Conservation (phyloP, 2,888 invertebrate species). For the Synanthedon andrenaeformis region DNA sequence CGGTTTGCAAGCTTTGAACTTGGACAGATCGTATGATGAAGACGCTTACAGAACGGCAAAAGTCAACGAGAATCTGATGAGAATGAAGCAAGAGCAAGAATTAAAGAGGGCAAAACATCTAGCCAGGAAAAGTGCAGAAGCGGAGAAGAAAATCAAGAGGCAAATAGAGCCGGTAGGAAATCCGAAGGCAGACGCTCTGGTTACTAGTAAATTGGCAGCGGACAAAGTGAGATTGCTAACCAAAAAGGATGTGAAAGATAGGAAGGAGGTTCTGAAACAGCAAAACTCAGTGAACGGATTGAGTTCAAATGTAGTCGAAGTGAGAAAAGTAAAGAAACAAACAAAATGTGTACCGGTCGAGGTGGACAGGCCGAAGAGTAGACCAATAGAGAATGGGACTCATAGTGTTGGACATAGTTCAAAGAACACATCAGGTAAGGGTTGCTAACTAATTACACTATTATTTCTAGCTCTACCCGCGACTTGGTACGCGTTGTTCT, state of each 20-base stretch:
- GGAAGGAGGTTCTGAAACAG: slow-evolving; percentile 50
- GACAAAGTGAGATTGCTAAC: slow-evolving; percentile 54
- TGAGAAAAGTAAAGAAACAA: slow-evolving; percentile 46
- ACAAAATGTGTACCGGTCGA: slow-evolving; percentile 35
- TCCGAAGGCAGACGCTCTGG: slow-evolving; percentile 46
- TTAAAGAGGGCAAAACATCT: slow-evolving; percentile 40
- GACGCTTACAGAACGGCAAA: slow-evolving; percentile 59
- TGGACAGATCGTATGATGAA: slow-evolving; percentile 57
- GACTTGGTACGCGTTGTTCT: no score
- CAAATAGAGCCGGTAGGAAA: slow-evolving; percentile 48
- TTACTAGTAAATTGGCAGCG: slow-evolving; percentile 41
- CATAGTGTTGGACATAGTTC: slow-evolving; percentile 29
- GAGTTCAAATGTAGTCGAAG: slow-evolving; percentile 28
- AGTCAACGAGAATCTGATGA: slow-evolving; percentile 62
- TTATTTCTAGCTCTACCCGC: no score
- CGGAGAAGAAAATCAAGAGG: slow-evolving; percentile 33
- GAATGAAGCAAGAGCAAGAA: slow-evolving; percentile 54
- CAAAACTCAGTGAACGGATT: slow-evolving; percentile 43
- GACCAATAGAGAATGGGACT: slow-evolving; percentile 44
- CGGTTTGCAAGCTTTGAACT: slow-evolving; percentile 61
- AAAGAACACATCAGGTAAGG: slow-evolving; percentile 36
- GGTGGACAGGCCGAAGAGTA: slow-evolving; percentile 32
- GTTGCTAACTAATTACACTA: neutral
- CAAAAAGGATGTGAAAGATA: slow-evolving; percentile 53
- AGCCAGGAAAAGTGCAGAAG: slow-evolving; percentile 35